These are phyloP conservation scores for Dysmachus trigonus DNA, from an alignment of 2,888 invertebrate species.

Conservation along the genomic window DNA sequence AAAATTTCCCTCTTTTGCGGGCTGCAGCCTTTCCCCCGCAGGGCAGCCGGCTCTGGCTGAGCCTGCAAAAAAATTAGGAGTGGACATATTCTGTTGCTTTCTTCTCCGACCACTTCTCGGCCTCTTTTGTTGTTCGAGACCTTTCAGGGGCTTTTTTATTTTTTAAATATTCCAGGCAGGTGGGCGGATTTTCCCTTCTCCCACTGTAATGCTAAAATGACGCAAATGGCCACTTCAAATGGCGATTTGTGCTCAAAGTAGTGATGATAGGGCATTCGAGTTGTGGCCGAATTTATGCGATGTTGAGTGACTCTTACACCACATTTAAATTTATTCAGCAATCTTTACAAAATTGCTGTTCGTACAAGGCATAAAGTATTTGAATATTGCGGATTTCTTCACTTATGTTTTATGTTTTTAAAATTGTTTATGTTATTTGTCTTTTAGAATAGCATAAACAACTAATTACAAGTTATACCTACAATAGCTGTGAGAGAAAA, in stretches of 20 bases:
- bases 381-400: background rate
- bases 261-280: background rate
- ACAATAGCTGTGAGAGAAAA: no score
- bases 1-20: conserved; percentile 44
- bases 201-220: background rate
- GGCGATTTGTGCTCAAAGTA: background rate
- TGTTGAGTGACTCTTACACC: background rate
- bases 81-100: conserved; percentile 30
- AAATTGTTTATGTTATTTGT: no score
- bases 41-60: background rate
- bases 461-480: no score
- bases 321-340: background rate
- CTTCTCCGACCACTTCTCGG: background rate
- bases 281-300: background rate
- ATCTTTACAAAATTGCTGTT: background rate
- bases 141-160: background rate
- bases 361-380: background rate
- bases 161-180: conserved; percentile 1
- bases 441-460: no score
- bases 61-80: background rate
- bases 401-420: background rate
- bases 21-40: conserved; percentile 3
- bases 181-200: background rate
- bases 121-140: background rate
- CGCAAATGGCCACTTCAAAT: background rate